These are phyloP conservation scores for Anthoscopus minutus DNA, from an alignment of 2,113 vertebrate genomes.

Conservation along the genomic window DNA sequence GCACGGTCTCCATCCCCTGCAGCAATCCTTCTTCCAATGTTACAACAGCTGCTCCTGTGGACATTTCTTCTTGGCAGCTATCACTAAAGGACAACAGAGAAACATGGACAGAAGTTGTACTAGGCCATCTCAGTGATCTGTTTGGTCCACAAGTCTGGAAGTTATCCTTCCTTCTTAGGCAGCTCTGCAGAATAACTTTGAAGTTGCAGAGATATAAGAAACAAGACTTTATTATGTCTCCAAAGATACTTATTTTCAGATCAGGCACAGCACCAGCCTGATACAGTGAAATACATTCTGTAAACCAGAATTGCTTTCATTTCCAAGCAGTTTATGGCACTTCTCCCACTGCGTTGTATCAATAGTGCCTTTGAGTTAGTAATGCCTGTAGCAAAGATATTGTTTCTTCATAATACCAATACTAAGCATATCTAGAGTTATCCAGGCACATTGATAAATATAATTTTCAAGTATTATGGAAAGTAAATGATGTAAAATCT, in stretches of 20 bases:
- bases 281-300: background rate
- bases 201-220: background rate
- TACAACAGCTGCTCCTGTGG: background rate
- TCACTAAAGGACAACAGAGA: background rate
- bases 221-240: background rate
- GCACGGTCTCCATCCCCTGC: background rate
- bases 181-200: background rate
- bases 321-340: background rate
- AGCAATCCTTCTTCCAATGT: background rate
- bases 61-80: background rate
- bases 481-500: background rate
- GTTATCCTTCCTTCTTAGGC: background rate
- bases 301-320: background rate
- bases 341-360: background rate
- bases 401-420: background rate
- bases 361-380: background rate
- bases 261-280: background rate
- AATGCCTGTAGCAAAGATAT: background rate
- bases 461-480: background rate
- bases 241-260: background rate
- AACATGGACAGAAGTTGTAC: background rate
- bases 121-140: background rate
- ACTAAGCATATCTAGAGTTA: background rate
- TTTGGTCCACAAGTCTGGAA: background rate
- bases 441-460: background rate